Percentiles rank a stretch among this genome's conserved stretches.
Evolutionary conservation across 2,113 vertebrate species (phyloP).

Genomic region (Anguilla rostrata): DNA sequence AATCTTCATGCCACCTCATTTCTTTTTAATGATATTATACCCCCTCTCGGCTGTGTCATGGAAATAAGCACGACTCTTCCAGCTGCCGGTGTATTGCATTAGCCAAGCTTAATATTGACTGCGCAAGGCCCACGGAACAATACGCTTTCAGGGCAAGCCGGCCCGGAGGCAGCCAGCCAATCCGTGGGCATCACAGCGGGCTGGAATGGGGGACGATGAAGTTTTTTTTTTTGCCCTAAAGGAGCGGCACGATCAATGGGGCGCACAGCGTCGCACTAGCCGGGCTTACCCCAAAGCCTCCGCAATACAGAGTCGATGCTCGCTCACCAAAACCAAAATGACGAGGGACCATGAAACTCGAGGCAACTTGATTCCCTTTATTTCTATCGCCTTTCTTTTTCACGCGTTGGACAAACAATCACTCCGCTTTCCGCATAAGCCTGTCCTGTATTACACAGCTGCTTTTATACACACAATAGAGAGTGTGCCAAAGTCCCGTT

Average conservation of each 20-base stretch:
- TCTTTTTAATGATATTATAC: conserved; percentile 82
- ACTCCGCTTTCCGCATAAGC: conserved; percentile 42
- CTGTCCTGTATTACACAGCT: conserved; percentile 38
- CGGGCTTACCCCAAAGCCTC: conserved; percentile 53
- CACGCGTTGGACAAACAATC: conserved; percentile 42
- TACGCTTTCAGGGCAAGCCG: conserved; percentile 63
- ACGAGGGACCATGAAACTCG: conserved; percentile 64
- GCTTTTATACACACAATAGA: conserved; percentile 34
- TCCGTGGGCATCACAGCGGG: conserved; percentile 65
- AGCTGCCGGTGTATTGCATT: conserved; percentile 82
- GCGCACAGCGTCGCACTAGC: conserved; percentile 54
- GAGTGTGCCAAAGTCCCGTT: conserved; percentile 17
- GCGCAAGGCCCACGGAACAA: conserved; percentile 70
- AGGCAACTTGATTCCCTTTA: conserved; percentile 65
- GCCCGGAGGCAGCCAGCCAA: conserved; percentile 70
- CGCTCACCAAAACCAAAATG: conserved; percentile 58
- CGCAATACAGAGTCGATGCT: conserved; percentile 49
- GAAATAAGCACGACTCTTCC: conserved; percentile 76
- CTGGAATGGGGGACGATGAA: conserved; percentile 61
- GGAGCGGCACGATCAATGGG: conserved; percentile 71
- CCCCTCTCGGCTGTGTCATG: conserved; percentile 76
- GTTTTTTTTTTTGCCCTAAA: conserved; percentile 69
- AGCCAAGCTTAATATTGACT: conserved; percentile 79
- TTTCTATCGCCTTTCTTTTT: conserved; percentile 41
- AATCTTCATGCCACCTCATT: conserved; percentile 81